A percentile compares a stretch with the other conserved stretches of the same genome.
Conservation (phyloP, 2,888 invertebrate genomes). For the Fissipunctia ypsillon region DNA sequence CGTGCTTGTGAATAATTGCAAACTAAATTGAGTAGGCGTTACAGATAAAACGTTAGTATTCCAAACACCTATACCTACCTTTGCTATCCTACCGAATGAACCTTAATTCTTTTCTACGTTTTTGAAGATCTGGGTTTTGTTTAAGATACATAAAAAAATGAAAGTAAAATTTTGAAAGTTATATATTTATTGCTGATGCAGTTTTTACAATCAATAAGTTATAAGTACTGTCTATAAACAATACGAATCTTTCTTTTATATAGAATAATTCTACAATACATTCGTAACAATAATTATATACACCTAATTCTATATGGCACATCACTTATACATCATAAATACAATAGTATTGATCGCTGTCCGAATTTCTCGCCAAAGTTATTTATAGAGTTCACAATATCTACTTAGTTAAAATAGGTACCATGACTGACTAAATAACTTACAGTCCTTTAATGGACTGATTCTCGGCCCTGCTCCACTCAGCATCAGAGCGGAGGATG, state of each 20-base stretch:
- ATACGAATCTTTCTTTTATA: neutral
- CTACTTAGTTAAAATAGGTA: neutral
- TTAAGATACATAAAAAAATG: neutral
- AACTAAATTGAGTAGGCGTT: too few species aligned
- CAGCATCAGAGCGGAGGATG: constrained; percentile 75
- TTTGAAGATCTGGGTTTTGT: neutral
- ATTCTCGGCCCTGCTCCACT: constrained; percentile 71
- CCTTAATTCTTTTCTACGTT: neutral
- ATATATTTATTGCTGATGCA: constrained; percentile 11
- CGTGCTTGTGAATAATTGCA: too few species aligned
- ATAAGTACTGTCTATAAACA: too few species aligned
- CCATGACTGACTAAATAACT: neutral
- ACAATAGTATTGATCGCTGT: neutral
- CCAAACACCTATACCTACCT: too few species aligned
- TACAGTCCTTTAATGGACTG: constrained; percentile 35
- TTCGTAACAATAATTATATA: constrained; percentile 6
- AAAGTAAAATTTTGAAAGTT: neutral
- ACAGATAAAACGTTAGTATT: too few species aligned
- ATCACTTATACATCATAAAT: neutral
- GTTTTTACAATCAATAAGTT: constrained; percentile 17
- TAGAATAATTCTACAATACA: neutral
- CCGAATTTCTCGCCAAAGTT: neutral
- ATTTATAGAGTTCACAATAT: neutral
- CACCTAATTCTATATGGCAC: constrained; percentile 3
- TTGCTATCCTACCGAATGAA: neutral